These are phyloP conservation scores for Phalloptychus januarius DNA, from an alignment of 2,797 vertebrate species.

Conservation along the genomic window DNA sequence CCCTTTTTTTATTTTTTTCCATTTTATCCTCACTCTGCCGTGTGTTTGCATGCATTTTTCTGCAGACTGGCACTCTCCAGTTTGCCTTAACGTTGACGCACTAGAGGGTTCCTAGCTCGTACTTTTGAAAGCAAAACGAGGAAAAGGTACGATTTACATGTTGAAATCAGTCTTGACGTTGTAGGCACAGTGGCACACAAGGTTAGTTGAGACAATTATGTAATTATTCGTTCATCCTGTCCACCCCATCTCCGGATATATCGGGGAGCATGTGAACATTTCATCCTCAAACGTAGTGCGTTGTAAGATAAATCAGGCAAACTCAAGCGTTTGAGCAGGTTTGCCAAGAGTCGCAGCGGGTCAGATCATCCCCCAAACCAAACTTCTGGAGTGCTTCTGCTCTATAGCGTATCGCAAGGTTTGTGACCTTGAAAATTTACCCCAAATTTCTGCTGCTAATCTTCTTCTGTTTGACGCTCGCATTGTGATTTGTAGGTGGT, in stretches of 20 bases:
- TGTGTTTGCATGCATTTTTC: slow-evolving; percentile 39
- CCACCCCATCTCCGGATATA: not conserved
- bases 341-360: not conserved
- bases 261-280: not conserved
- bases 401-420: not conserved
- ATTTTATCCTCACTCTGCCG: slow-evolving; percentile 17
- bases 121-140: not conserved
- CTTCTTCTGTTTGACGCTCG: slow-evolving; percentile 8
- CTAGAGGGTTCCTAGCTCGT: too few species aligned
- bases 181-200: not conserved
- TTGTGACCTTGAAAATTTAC: not conserved
- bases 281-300: not conserved
- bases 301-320: not conserved
- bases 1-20: slow-evolving; percentile 17
- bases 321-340: not conserved
- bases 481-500: slow-evolving; percentile 11
- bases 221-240: not conserved
- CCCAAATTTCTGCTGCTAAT: slow-evolving; percentile 10
- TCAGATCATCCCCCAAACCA: not conserved
- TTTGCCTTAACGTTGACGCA: slow-evolving; percentile 36
- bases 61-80: slow-evolving; percentile 42
- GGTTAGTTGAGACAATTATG: not conserved
- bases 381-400: not conserved
- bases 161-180: not conserved
- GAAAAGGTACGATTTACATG: not conserved